phyloP scores from a whole-genome alignment of 2,888 invertebrate genomes.

The Frankliniella fusca region DNA sequence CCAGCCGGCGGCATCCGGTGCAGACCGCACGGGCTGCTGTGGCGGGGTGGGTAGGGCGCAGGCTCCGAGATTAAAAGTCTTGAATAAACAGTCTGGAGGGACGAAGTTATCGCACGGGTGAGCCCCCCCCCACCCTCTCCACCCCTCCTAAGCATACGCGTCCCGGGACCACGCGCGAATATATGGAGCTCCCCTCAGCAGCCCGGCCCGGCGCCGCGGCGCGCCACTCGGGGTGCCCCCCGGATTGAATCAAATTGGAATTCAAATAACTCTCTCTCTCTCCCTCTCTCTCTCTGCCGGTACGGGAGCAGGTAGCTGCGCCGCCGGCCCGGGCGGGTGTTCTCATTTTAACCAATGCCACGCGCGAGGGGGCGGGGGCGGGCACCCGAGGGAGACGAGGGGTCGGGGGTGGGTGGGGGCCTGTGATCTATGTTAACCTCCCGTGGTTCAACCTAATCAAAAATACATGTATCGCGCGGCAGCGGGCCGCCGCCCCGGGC shows the following conservation, averaged over 20 bases:
- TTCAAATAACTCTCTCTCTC: too few species aligned
- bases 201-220: too few species aligned
- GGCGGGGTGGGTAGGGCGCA: not conserved
- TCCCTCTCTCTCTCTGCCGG: not conserved
- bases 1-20: not conserved
- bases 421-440: slow-evolving; percentile 23
- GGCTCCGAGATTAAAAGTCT: not conserved
- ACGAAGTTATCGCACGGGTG: not conserved
- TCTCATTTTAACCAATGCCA: too few species aligned
- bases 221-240: not conserved
- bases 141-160: not conserved
- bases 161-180: not conserved
- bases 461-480: slow-evolving; percentile 12
- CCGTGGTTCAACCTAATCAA: slow-evolving; percentile 7
- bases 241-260: too few species aligned
- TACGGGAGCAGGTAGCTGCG: not conserved
- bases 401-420: not conserved
- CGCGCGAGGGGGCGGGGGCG: not conserved
- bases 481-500: too few species aligned
- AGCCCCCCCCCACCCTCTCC: not conserved
- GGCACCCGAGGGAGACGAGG: not conserved
- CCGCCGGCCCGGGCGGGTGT: not conserved
- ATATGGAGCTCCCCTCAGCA: not conserved
- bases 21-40: not conserved
- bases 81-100: not conserved